These are phyloP conservation scores for Parasteatoda lunata DNA, from an alignment of 2,888 invertebrate genomes.

Conservation along the genomic window DNA sequence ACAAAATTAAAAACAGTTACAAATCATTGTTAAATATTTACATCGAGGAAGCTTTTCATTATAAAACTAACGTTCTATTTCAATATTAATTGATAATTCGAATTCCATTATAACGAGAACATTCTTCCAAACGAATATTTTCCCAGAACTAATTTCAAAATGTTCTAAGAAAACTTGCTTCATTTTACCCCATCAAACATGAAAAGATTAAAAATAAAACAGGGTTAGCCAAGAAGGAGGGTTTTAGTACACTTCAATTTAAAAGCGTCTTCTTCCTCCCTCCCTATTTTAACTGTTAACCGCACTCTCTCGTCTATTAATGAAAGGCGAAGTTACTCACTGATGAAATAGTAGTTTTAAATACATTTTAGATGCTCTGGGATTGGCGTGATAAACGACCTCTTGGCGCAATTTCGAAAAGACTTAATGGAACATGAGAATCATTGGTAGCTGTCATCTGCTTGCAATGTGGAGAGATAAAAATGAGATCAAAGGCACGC, in stretches of 20 bases:
- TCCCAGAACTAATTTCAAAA: no score
- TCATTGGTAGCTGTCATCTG: conserved; percentile 59
- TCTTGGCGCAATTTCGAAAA: conserved; percentile 62
- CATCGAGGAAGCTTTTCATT: no score
- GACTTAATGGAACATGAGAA: conserved; percentile 65
- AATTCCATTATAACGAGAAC: no score
- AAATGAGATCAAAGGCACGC: conserved; percentile 32
- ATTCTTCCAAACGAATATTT: no score
- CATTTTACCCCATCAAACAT: conserved; percentile 2
- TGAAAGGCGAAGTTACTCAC: conserved; percentile 35
- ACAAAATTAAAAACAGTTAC: no score
- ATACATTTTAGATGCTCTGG: conserved; percentile 59
- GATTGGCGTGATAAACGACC: conserved; percentile 66
- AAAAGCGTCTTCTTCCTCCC: conserved; percentile 18
- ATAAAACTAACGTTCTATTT: no score
- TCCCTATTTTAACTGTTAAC: conserved; percentile 38
- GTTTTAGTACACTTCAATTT: conserved; percentile 39
- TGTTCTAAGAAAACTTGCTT: conserved; percentile 1
- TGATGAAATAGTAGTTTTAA: conserved; percentile 66
- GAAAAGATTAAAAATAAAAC: conserved; percentile 27
- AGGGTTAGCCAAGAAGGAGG: conserved; percentile 6
- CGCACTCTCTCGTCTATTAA: conserved; percentile 49
- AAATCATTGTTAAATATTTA: no score
- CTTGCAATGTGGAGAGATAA: conserved; percentile 8
- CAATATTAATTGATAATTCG: no score